Evolutionary conservation across 2,113 vertebrate genomes (phyloP), one percentile per base, ranked within the genome.

Genomic region (Scopus umbretta): DNA sequence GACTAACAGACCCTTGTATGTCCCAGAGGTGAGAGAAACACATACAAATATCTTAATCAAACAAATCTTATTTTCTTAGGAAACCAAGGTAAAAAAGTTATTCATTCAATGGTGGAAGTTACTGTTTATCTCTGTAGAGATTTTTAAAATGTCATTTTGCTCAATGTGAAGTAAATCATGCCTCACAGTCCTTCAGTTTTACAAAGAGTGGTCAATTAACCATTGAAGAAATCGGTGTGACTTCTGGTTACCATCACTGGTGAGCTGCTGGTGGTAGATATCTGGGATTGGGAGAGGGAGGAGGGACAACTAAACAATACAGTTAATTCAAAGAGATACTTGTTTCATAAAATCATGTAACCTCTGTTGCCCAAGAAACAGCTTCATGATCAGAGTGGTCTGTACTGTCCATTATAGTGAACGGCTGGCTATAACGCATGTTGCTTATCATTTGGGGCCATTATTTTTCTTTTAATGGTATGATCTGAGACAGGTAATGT

Each of bases 241-340:
- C 13, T 91, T 73, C 13, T 68, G 21, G 4, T 43, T 74, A 5
- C 12, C 12, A 6, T 55, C 7, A 27, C 50, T 70, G 16, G 7
- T 58, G 59, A 50, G 34, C 25, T 81, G 18, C 40, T 86, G 29
- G 11, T 50, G 22, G 14, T 29, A 66, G 70, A 21, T 65, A n/a
- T 5, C 17, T 36, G 17, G 7, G 9, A 16, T 0, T 59, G 18
- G 18, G 13, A 10, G 5, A 13, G 18, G 10, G 12, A 7, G 11
- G 5, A 13, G 18, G 10, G 12, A 7, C 29, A 8, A 50, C 3
- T 30, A 26, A 76, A 34, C 16, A 79, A 6, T 42, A 16, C 6
- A 45, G 9, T 13, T 42, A 82, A 26, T 56, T 52, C 17, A 56
- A 38, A 67, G 43, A 74, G 9, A 73, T 7, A 6, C 3, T 55